Conservation (phyloP, 92 coral and sea anemone genomes). For the Epizoanthus scotinus region DNA sequence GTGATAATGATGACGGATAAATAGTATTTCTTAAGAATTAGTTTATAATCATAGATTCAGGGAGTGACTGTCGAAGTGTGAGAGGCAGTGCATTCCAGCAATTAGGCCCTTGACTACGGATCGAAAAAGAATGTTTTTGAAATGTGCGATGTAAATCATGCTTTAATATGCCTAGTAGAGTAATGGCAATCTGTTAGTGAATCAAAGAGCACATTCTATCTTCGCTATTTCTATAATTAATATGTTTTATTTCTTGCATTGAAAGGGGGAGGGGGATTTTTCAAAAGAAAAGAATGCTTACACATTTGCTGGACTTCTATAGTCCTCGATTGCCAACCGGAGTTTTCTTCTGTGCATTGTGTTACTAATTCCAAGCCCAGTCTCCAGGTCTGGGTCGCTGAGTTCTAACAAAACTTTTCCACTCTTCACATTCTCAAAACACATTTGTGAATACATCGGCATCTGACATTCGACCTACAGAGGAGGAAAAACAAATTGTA, state of each 20-base stretch:
- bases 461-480: conserved; percentile 84
- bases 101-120: no score
- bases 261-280: background rate
- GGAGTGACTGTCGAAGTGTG: no score
- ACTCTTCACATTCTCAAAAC: conserved; percentile 92
- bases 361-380: conserved; percentile 80
- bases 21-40: no score
- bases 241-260: background rate
- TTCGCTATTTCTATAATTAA: background rate
- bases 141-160: no score
- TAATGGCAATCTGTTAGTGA: no score
- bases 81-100: no score
- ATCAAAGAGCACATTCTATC: no score
- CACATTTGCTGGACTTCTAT: conserved; percentile 73
- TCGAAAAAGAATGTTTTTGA: no score
- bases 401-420: conserved; percentile 89
- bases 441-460: conserved; percentile 94
- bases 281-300: conserved; percentile 5
- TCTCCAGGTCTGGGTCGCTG: conserved; percentile 83
- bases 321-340: conserved; percentile 95
- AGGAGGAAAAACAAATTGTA: background rate
- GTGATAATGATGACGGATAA: no score
- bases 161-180: no score
- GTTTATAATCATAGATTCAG: no score
- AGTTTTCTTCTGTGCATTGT: conserved; percentile 87